phyloP scores from a whole-genome alignment of 2,113 vertebrate genomes.

The Rostratula benghalensis region DNA sequence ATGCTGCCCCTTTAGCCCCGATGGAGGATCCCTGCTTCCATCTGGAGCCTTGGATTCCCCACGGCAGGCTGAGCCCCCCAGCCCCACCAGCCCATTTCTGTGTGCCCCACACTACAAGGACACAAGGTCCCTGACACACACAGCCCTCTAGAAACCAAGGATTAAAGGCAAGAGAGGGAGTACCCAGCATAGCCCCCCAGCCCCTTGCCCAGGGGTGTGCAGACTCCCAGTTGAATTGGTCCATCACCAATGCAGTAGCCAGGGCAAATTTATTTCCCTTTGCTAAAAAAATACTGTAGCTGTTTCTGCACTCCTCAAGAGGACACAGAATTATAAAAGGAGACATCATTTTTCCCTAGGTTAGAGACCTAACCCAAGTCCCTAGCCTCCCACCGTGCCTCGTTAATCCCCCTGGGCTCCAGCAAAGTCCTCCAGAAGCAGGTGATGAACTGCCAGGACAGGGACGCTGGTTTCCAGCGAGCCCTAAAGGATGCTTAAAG shows the following conservation, averaged over 20 bases:
- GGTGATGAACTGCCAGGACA: not conserved
- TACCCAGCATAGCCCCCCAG: not conserved
- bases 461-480: not conserved
- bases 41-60: not conserved
- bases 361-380: not conserved
- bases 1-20: not conserved
- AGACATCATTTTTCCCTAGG: not conserved
- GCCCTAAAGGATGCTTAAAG: not conserved
- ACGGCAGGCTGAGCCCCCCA: not conserved
- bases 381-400: not conserved
- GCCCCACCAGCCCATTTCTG: not conserved
- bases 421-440: not conserved
- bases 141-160: not conserved
- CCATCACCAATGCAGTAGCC: rapidly evolving
- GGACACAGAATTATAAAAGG: not conserved
- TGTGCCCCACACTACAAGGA: not conserved
- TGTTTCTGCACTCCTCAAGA: not conserved
- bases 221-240: not conserved
- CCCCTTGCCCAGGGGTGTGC: not conserved
- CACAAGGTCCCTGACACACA: not conserved
- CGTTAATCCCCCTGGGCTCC: not conserved
- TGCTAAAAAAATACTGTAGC: not conserved
- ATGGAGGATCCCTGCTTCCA: rapidly evolving
- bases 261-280: not conserved
- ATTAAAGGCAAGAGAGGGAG: not conserved